Base-by-base conservation (phyloP, 1,140 invertebrate genomes). In the Lycorma delicatula region DNA sequence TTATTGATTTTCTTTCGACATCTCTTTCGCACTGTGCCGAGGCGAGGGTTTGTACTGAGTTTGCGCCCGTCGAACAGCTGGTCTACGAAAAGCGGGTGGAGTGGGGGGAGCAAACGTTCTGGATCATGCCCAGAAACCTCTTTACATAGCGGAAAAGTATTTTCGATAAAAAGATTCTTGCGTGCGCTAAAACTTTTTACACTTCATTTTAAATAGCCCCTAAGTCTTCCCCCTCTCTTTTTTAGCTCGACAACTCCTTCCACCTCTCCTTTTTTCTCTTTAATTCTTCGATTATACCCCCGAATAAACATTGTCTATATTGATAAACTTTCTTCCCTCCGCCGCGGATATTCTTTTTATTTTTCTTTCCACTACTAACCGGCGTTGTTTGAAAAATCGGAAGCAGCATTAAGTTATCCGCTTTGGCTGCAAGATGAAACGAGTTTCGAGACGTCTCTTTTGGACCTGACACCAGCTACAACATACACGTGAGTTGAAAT, bases 1-100 rank as follows among this genome's bases (percentile, higher is more conserved):
- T 44, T 44, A 44, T 44, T 44, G 41, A 44, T 44, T 44, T 44
- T 44, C n/a, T n/a, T n/a, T n/a, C n/a, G n/a, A n/a, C n/a, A n/a
- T n/a, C n/a, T n/a, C n/a, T n/a, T n/a, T n/a, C n/a, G n/a, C n/a
- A n/a, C n/a, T n/a, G n/a, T n/a, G n/a, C n/a, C n/a, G n/a, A n/a
- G n/a, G n/a, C n/a, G n/a, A n/a, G n/a, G n/a, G n/a, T n/a, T n/a
- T n/a, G n/a, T n/a, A n/a, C n/a, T n/a, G n/a, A 22, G 41, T 22
- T 22, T 44, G 41, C 41, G 18, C 41, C 23, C 23, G 41, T 16
- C 41, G 41, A 22, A 22, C 7, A 38, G 36, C 41, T 9, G 16
- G 41, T 22, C 41, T 22, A 16, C 41, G 6, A 44, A 16, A 22
- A 44, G 18, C 16, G 23, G 16, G 41, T 44, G 23, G 41, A 44